phyloP scores from a whole-genome alignment of 2,113 vertebrate species.

The Leucopsar rothschildi region DNA sequence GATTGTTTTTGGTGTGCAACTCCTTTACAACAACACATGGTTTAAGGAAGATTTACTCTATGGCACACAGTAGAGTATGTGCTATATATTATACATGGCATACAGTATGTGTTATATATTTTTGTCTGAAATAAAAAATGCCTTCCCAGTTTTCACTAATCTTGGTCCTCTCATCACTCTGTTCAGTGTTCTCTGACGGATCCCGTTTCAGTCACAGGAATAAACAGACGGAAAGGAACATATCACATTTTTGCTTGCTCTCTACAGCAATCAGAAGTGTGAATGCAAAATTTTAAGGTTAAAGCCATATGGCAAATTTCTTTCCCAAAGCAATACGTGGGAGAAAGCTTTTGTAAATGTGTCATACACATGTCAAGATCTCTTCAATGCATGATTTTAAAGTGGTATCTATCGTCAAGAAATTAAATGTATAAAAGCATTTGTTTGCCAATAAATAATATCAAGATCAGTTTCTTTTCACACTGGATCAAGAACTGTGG shows the following conservation, averaged over 20 bases:
- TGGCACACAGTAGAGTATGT: neutral
- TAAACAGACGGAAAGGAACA: neutral
- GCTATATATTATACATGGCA: neutral
- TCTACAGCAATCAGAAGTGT: neutral
- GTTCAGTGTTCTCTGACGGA: neutral
- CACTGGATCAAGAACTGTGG: neutral
- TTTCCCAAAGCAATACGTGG: neutral
- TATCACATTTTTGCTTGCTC: slow-evolving; percentile 23
- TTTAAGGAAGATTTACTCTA: neutral
- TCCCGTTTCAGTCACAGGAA: neutral
- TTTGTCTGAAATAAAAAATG: neutral
- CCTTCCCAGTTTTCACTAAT: neutral
- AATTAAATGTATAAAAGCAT: neutral
- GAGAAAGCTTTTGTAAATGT: neutral
- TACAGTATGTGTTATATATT: neutral
- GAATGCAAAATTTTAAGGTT: neutral
- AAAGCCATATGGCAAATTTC: neutral
- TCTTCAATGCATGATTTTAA: neutral
- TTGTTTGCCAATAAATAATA: neutral
- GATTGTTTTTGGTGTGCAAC: neutral
- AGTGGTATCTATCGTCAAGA: neutral
- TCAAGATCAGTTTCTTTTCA: neutral
- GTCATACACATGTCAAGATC: neutral
- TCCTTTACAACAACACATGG: neutral
- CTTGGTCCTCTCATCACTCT: neutral